Conservation (phyloP, 2,113 vertebrate genomes). For the Blennius ocellaris region DNA sequence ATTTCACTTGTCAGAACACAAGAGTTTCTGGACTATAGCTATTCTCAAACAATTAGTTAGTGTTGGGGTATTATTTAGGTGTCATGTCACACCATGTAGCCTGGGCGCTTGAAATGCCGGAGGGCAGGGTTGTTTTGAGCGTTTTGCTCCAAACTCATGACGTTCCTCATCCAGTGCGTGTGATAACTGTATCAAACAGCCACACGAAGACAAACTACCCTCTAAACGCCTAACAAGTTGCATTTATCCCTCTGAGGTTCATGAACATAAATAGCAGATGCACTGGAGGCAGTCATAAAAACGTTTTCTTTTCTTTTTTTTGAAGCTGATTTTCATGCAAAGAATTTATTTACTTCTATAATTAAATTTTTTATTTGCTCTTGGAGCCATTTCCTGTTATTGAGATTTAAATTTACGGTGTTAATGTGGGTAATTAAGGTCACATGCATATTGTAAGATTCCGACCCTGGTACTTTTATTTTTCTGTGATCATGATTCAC, state of each 20-base stretch:
- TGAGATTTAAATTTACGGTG: constrained; percentile 3
- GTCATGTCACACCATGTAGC: too few relatives aligned
- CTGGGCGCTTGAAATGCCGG: too few relatives aligned
- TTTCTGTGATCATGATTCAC: constrained; percentile 25
- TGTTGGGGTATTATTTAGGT: too few relatives aligned
- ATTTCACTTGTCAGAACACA: too few relatives aligned
- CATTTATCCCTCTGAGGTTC: neutral
- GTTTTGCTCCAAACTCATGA: too few relatives aligned
- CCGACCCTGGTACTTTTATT: constrained; percentile 25
- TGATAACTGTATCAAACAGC: too few relatives aligned
- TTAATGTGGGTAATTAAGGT: constrained; percentile 11
- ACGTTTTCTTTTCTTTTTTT: neutral
- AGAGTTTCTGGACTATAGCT: too few relatives aligned
- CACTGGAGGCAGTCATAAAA: neutral
- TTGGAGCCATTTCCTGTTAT: neutral
- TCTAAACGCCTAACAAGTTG: neutral
- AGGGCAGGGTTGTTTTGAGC: too few relatives aligned
- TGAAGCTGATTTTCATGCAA: neutral
- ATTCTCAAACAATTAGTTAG: too few relatives aligned
- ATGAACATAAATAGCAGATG: neutral
- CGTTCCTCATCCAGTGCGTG: too few relatives aligned
- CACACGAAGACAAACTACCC: too few relatives aligned
- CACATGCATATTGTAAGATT: constrained; percentile 20
- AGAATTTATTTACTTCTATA: constrained; percentile 5
- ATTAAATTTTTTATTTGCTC: constrained; percentile 17